Evolutionary conservation across 2,888 invertebrate genomes (phyloP), one percentile per base, ranked within the genome.

Genomic region (Pheosia gnoma): DNA sequence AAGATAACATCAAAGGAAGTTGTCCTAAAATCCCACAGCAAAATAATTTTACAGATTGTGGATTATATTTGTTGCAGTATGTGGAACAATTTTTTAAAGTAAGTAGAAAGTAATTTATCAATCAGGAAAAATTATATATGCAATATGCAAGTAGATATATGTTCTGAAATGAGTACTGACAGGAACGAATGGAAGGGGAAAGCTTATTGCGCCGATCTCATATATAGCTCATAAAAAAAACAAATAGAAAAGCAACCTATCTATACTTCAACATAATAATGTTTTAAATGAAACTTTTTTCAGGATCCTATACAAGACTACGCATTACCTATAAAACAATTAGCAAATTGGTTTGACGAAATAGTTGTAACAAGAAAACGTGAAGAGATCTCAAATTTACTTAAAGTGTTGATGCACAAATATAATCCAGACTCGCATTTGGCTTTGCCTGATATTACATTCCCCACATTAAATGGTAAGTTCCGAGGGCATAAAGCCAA

Each of bases 11-110:
- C 78, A 97, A 97, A 81, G 98, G 98, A 5, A 96, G 96, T 71
- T 96, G 96, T 80, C 98, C 98, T 0, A 97, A 97, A 92, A 98
- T 98, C 70, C 99, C 99, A n/a, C 98, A 99, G 85, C 99, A 99
- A 91, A 97, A 96, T 72, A 99, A 99, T 94, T 98, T 97, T 84
- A 98, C 97, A 52, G 99, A 99, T 87, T 99, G 99, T 90, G 99
- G 99, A 0, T 94, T 99, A 11, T 99, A 97, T 89, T 94, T 99
- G 64, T 93, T 99, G 60, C 98, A 99, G 86, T 99, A 99, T 94
- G 98, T 98, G 5, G 99, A 99, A 91, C 97, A 97, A 66, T 99
- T 99, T 92, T 98, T 99, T 88, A 95, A 96, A 94, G 97, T 97
- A 38, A 65, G 72, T 61, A 52, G n/a, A 10, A n/a, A 57, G 45